Evolutionary conservation across 2,888 invertebrate genomes (phyloP).

Genomic region (Drosophila helvetica): DNA sequence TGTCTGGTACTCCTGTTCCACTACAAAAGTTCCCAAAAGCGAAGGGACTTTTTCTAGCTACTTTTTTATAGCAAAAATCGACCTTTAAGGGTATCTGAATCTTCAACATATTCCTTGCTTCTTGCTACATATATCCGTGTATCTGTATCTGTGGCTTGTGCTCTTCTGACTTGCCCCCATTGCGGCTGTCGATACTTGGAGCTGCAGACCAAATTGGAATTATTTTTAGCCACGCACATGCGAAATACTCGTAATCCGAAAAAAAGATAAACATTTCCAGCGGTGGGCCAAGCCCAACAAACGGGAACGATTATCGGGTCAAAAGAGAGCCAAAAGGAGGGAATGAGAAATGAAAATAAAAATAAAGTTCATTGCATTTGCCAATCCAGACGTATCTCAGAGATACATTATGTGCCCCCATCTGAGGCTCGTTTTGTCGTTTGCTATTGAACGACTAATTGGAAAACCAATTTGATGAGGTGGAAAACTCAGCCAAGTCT

Average conservation of each 20-base stretch:
- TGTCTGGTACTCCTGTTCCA: too few species aligned
- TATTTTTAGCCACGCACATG: slow-evolving; percentile 59
- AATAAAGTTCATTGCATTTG: slow-evolving; percentile 49
- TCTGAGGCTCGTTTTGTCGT: slow-evolving; percentile 23
- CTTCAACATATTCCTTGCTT: background rate
- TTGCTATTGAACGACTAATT: slow-evolving; percentile 23
- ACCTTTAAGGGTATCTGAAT: slow-evolving; percentile 3
- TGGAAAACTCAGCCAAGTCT: slow-evolving; percentile 18
- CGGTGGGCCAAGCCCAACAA: slow-evolving; percentile 51
- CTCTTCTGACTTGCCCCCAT: slow-evolving; percentile 2
- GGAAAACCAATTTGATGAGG: slow-evolving; percentile 19
- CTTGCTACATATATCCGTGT: slow-evolving; percentile 4
- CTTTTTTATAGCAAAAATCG: slow-evolving; percentile 8
- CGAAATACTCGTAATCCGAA: slow-evolving; percentile 44
- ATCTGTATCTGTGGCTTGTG: slow-evolving; percentile 32
- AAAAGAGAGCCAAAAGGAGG: slow-evolving; percentile 3
- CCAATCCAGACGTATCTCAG: slow-evolving; percentile 30
- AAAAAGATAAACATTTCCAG: slow-evolving; percentile 53
- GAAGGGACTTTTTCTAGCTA: too few species aligned
- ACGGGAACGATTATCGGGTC: slow-evolving; percentile 30
- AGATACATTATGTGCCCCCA: background rate
- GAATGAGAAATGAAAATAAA: slow-evolving; percentile 36
- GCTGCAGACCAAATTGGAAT: slow-evolving; percentile 30
- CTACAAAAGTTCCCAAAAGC: too few species aligned
- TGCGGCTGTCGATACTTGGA: slow-evolving; percentile 29